Percentiles rank a stretch among this genome's conserved stretches.
Conservation (phyloP, 2,888 invertebrate species). For the Eudasyphora cyanicolor region DNA sequence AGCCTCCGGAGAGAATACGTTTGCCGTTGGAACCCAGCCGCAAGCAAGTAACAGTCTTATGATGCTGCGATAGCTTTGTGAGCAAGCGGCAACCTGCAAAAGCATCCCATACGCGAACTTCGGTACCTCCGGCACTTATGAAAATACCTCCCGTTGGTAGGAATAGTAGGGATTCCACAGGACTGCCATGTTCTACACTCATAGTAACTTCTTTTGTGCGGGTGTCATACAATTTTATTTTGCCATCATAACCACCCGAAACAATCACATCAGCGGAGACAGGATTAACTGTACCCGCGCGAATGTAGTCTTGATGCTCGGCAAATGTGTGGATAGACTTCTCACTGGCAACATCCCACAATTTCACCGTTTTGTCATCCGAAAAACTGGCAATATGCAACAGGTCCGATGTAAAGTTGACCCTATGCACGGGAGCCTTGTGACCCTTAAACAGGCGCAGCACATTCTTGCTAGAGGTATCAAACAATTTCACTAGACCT, state of each 20-base stretch:
- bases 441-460: slow-evolving; percentile 93
- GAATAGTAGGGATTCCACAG: slow-evolving; percentile 93
- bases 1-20: slow-evolving; percentile 91
- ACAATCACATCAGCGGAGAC: slow-evolving; percentile 88
- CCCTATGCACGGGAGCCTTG: slow-evolving; percentile 88
- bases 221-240: slow-evolving; percentile 92
- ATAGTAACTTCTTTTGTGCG: slow-evolving; percentile 86
- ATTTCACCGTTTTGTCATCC: slow-evolving; percentile 91
- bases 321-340: slow-evolving; percentile 84
- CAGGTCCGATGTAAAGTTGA: slow-evolving; percentile 89
- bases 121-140: slow-evolving; percentile 94
- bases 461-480: slow-evolving; percentile 90
- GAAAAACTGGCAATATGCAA: slow-evolving; percentile 92
- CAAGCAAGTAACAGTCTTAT: slow-evolving; percentile 96
- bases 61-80: slow-evolving; percentile 93
- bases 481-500: slow-evolving; percentile 91
- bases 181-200: slow-evolving; percentile 91
- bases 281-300: slow-evolving; percentile 91
- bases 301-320: slow-evolving; percentile 90
- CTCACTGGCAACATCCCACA: slow-evolving; percentile 97
- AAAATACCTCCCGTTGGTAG: slow-evolving; percentile 94
- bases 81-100: slow-evolving; percentile 92
- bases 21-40: slow-evolving; percentile 90
- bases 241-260: slow-evolving; percentile 94
- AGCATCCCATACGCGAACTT: slow-evolving; percentile 96